Conservation (phyloP, 2,888 invertebrate species). For the Hedya salicella region DNA sequence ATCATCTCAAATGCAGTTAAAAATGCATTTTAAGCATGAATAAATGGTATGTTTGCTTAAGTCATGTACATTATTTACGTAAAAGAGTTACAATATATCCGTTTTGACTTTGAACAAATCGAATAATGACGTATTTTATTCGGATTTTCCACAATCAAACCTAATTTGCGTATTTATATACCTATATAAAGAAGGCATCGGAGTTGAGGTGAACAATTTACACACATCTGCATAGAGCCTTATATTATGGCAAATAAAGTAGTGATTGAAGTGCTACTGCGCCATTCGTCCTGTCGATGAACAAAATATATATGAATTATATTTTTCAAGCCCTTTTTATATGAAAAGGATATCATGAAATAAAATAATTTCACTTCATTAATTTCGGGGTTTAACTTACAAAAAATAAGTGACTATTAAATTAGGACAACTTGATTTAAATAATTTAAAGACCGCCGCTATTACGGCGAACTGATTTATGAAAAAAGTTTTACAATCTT, state of each 20-base stretch:
- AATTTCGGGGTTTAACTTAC: conserved; percentile 7
- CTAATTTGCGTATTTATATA: too few species aligned
- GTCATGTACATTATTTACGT: background rate
- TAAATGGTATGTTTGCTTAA: too few species aligned
- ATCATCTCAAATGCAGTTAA: background rate
- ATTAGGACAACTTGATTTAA: conserved; percentile 59
- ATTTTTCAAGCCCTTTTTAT: background rate
- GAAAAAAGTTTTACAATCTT: conserved; percentile 70
- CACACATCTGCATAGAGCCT: too few species aligned
- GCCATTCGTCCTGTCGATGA: too few species aligned
- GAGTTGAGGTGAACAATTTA: too few species aligned
- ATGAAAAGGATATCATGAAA: background rate
- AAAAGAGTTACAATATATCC: background rate
- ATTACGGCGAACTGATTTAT: conserved; percentile 68
- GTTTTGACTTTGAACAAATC: background rate
- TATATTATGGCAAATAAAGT: too few species aligned
- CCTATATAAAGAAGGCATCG: too few species aligned
- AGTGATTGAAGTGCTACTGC: background rate
- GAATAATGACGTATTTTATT: too few species aligned
- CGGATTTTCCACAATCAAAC: too few species aligned
- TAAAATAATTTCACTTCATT: conserved; percentile 11
- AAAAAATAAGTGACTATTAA: conserved; percentile 50
- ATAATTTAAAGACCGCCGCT: conserved; percentile 61
- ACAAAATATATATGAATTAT: too few species aligned
- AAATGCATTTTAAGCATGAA: background rate